phyloP scores from a whole-genome alignment of 2,113 vertebrate species.

The Mirza zaza region DNA sequence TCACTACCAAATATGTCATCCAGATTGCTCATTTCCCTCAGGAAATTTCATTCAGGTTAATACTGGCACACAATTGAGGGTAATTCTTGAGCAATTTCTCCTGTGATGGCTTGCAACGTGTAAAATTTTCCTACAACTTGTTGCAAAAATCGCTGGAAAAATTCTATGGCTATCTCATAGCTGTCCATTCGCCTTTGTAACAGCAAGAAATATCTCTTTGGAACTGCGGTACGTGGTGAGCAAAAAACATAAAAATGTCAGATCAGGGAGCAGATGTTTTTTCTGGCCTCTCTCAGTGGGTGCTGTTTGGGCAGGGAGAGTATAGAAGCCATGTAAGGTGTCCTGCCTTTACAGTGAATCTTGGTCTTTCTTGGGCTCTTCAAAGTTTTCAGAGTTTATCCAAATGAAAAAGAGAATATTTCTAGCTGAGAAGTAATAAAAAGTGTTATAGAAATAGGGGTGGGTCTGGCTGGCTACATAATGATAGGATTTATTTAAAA shows the following conservation, averaged over 20 bases:
- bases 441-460: background rate
- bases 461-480: background rate
- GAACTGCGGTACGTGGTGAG: background rate
- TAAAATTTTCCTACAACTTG: slow-evolving; percentile 65
- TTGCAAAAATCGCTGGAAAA: slow-evolving; percentile 56
- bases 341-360: background rate
- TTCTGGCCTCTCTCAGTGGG: background rate
- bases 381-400: background rate
- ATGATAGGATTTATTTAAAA: background rate
- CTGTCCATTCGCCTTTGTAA: background rate
- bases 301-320: background rate
- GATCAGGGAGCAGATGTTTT: background rate
- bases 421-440: background rate
- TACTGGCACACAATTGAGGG: slow-evolving; percentile 55
- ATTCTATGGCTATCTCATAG: background rate
- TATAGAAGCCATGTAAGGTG: accelerated
- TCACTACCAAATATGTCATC: slow-evolving; percentile 71
- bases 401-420: background rate
- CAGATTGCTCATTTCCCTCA: slow-evolving; percentile 72
- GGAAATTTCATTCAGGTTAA: slow-evolving; percentile 74
- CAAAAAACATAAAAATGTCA: background rate
- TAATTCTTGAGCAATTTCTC: slow-evolving; percentile 71
- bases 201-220: background rate
- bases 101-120: slow-evolving; percentile 24
- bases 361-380: background rate